Evolutionary conservation across 2,113 vertebrate species (phyloP).

Genomic region (Gymnogyps californianus): DNA sequence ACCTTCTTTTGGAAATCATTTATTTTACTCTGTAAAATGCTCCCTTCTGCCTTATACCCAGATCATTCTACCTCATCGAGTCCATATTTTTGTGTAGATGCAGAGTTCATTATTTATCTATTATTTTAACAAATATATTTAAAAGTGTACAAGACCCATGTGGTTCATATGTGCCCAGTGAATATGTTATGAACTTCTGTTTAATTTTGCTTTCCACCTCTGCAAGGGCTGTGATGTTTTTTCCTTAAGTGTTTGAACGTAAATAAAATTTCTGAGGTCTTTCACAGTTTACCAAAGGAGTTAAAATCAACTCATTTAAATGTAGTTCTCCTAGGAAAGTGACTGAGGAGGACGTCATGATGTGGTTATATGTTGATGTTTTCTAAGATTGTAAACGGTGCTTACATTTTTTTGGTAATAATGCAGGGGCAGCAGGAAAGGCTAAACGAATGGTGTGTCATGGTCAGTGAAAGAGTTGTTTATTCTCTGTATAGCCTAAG

Average conservation of each 20-base stretch:
- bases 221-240: neutral
- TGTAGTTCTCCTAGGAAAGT: neutral
- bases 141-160: neutral
- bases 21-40: neutral
- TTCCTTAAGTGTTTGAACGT: neutral
- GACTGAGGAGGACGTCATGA: neutral
- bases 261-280: neutral
- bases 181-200: neutral
- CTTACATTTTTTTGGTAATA: neutral
- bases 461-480: neutral
- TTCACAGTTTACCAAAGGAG: neutral
- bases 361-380: neutral
- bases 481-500: neutral
- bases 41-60: neutral
- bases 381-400: neutral
- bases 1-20: neutral
- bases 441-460: neutral
- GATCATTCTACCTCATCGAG: neutral
- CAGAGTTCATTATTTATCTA: neutral
- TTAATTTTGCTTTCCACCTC: neutral
- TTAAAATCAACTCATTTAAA: neutral
- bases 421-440: neutral
- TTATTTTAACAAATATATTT: neutral
- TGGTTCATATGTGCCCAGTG: neutral
- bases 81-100: neutral